Evolutionary conservation across 53 echinoderm and acorn worm genomes (phyloP).

Genomic region (Antedon mediterranea): DNA sequence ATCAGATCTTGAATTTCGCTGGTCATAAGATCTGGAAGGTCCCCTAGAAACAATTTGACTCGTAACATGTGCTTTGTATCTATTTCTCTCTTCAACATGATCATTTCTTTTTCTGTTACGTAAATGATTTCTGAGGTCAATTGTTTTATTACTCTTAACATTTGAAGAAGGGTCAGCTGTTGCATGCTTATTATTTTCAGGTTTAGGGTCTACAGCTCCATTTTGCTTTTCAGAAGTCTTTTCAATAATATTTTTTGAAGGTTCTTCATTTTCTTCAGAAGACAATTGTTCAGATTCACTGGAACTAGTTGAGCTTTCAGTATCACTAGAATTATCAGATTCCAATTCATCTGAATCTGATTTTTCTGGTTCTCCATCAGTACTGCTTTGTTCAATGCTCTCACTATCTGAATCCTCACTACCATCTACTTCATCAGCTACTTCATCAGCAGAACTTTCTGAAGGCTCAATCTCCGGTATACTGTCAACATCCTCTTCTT

Average conservation of each 20-base stretch:
- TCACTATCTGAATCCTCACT: background rate
- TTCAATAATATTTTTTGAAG: background rate
- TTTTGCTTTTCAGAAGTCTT: background rate
- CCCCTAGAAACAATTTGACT: background rate
- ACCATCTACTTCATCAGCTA: background rate
- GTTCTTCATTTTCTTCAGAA: background rate
- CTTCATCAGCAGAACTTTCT: background rate
- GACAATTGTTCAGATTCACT: background rate
- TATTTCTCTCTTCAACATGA: background rate
- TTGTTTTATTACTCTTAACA: background rate
- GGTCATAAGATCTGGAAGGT: background rate
- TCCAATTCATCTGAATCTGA: background rate
- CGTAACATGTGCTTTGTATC: background rate
- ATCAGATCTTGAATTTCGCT: background rate
- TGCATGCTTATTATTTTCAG: background rate
- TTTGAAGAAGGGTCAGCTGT: background rate
- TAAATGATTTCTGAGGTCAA: background rate
- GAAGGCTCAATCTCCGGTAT: background rate
- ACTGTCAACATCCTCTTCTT: background rate
- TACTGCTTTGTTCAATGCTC: background rate
- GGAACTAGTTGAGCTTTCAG: background rate
- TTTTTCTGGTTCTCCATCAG: background rate
- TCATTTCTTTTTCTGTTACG: background rate
- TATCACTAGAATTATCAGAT: background rate
- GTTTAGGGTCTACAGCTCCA: background rate